These are phyloP conservation scores for Troilus luridus DNA, from an alignment of 2,888 invertebrate species.

Conservation along the genomic window DNA sequence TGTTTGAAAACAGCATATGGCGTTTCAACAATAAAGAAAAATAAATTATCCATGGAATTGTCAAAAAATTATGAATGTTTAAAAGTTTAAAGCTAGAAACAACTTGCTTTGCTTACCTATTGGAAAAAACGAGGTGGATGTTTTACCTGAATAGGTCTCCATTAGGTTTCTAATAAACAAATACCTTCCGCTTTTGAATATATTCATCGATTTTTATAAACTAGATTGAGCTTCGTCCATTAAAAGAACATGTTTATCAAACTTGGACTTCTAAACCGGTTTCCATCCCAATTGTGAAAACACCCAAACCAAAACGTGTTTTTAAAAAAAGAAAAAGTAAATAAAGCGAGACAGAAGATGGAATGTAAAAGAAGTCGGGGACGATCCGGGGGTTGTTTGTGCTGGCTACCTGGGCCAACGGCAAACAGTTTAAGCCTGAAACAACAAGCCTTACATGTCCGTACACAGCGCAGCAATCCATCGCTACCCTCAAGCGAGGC, in stretches of 20 bases:
- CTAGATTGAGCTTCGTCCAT: not conserved
- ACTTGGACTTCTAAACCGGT: not conserved
- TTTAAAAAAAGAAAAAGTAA: not conserved
- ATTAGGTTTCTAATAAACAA: no score
- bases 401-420: not conserved
- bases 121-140: no score
- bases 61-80: no score
- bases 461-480: not conserved
- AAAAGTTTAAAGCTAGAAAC: no score
- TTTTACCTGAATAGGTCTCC: no score
- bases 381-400: not conserved
- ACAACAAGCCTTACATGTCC: slow-evolving; percentile 43
- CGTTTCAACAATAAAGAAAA: no score
- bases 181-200: no score
- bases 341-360: not conserved
- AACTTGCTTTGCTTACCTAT: no score
- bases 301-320: not conserved
- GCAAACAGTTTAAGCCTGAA: slow-evolving; percentile 46
- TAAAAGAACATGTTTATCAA: not conserved
- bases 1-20: no score
- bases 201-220: not conserved
- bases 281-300: not conserved
- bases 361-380: not conserved
- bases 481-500: not conserved
- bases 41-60: no score